Evolutionary conservation across 1,140 invertebrate genomes (phyloP).

Genomic region (Drosophila mauritiana): DNA sequence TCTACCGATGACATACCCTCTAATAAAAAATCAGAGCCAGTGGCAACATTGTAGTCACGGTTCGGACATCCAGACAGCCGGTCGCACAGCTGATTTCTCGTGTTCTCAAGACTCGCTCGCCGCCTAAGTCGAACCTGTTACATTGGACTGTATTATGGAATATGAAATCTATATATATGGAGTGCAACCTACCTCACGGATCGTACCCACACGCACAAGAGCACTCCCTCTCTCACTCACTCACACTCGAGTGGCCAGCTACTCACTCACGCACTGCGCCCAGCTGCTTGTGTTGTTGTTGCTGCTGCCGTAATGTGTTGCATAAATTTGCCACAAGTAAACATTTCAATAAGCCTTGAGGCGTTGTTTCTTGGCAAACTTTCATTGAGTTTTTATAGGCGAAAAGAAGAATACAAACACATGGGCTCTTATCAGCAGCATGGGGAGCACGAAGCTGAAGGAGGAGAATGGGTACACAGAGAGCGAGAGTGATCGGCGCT

Average conservation of each 20-base stretch:
- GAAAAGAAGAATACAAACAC: conserved; percentile 52
- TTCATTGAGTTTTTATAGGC: conserved; percentile 78
- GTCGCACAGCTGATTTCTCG: conserved; percentile 51
- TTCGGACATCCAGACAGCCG: conserved; percentile 58
- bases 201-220: conserved; percentile 32
- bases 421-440: conserved; percentile 52
- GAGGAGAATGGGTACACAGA: conserved; percentile 31
- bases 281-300: conserved; percentile 28
- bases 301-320: conserved; percentile 54
- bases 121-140: conserved; percentile 43
- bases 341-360: conserved; percentile 74
- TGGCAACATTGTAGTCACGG: conserved; percentile 66
- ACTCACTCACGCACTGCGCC: conserved; percentile 43
- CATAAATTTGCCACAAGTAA: conserved; percentile 73
- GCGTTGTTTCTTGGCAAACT: conserved; percentile 73
- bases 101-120: conserved; percentile 30
- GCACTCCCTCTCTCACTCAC: conserved; percentile 41
- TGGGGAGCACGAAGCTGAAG: conserved; percentile 12
- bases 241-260: conserved; percentile 11
- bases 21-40: conserved; percentile 41
- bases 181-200: conserved; percentile 74
- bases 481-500: conserved; percentile 52
- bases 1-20: background rate
- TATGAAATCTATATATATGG: conserved; percentile 16
- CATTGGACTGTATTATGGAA: conserved; percentile 24